These are phyloP conservation scores for Ormyrus thymus DNA, from an alignment of 2,888 invertebrate genomes.

Conservation along the genomic window DNA sequence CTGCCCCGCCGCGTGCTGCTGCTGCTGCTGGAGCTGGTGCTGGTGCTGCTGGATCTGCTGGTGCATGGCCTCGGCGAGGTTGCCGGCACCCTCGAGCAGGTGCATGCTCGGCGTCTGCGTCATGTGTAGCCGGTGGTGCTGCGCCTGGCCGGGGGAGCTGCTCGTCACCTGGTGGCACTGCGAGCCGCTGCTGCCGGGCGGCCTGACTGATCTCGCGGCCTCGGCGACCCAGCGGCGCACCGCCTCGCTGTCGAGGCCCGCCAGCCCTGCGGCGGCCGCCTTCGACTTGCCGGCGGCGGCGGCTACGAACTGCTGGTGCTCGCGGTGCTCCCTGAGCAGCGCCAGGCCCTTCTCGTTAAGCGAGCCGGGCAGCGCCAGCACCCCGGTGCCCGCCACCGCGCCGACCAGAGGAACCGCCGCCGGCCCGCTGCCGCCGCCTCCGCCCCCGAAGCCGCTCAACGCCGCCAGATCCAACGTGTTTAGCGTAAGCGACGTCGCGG, in stretches of 20 bases:
- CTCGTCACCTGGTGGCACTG: slow-evolving; percentile 60
- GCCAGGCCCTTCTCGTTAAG: slow-evolving; percentile 72
- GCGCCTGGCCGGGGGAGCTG: slow-evolving; percentile 56
- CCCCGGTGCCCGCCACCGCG: slow-evolving; percentile 74
- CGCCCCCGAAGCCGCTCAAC: slow-evolving; percentile 55
- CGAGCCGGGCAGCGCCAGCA: slow-evolving; percentile 72
- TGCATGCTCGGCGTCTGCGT: slow-evolving; percentile 74
- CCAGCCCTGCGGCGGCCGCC: slow-evolving; percentile 78
- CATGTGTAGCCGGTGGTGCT: slow-evolving; percentile 64
- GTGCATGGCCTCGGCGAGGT: slow-evolving; percentile 68
- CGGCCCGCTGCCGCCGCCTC: slow-evolving; percentile 64
- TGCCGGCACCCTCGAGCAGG: slow-evolving; percentile 70
- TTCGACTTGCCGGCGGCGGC: slow-evolving; percentile 74
- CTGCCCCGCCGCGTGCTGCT: slow-evolving; percentile 61
- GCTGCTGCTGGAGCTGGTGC: slow-evolving; percentile 70
- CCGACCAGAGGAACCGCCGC: slow-evolving; percentile 66
- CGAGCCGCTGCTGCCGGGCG: slow-evolving; percentile 65
- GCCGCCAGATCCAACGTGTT: slow-evolving; percentile 70
- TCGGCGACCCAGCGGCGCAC: slow-evolving; percentile 79
- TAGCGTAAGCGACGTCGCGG: slow-evolving; percentile 27
- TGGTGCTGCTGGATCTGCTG: slow-evolving; percentile 64
- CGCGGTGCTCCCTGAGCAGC: slow-evolving; percentile 48
- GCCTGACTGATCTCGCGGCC: slow-evolving; percentile 76
- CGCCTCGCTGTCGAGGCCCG: slow-evolving; percentile 79
- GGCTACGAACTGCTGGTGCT: slow-evolving; percentile 62